phyloP scores from a whole-genome alignment of 2,113 vertebrate species.

The Nycticorax nycticorax region DNA sequence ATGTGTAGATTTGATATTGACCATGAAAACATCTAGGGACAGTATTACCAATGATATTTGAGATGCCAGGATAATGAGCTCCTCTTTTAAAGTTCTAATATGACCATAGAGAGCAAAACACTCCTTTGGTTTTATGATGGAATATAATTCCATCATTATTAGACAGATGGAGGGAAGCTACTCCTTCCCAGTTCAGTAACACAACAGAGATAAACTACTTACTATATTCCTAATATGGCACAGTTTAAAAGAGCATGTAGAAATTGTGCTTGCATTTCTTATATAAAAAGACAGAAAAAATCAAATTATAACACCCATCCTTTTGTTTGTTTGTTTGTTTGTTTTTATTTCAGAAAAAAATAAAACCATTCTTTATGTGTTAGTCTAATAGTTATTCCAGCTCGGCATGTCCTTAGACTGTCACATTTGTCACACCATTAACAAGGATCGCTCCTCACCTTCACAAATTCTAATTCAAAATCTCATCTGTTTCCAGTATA shows the following conservation, averaged over 20 bases:
- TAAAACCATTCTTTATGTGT: not conserved
- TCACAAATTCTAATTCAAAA: not conserved
- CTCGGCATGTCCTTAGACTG: rapidly evolving
- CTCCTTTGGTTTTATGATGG: not conserved
- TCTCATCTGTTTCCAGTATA: rapidly evolving
- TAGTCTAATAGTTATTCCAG: not conserved
- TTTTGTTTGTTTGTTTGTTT: too few species aligned
- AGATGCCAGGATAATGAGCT: not conserved
- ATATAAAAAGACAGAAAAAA: not conserved
- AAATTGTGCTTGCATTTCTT: not conserved
- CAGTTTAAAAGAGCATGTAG: not conserved
- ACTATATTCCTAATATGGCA: not conserved
- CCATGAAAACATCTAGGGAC: not conserved
- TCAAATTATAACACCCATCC: not conserved
- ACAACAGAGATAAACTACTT: not conserved
- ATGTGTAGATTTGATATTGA: not conserved
- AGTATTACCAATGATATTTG: not conserved
- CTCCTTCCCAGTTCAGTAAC: not conserved
- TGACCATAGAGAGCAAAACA: not conserved
- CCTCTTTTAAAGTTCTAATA: not conserved
- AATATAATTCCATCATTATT: not conserved
- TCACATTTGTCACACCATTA: not conserved
- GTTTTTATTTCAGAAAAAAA: not conserved
- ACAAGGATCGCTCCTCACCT: not conserved
- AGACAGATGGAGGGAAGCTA: not conserved